A percentile compares a stretch with the other conserved stretches of the same genome.
phyloP scores from a whole-genome alignment of 2,888 invertebrate species.

The Oscheius onirici region DNA sequence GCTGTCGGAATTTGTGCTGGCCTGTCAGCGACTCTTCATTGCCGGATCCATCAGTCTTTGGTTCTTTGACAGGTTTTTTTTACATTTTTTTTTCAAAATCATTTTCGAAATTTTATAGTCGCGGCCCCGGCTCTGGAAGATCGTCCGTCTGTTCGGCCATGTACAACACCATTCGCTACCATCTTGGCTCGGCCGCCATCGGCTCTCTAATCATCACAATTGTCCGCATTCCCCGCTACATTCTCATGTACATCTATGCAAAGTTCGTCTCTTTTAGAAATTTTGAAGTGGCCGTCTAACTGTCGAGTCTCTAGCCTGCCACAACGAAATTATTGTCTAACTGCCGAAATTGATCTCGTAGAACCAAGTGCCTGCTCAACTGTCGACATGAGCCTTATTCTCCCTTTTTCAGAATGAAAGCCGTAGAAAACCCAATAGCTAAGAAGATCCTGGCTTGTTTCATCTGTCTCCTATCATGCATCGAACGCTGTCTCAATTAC shows the following conservation, averaged over 20 bases:
- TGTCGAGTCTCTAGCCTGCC: too few relatives aligned
- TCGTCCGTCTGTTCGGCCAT: constrained; percentile 22
- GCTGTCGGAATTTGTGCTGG: constrained; percentile 92
- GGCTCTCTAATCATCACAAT: constrained; percentile 73
- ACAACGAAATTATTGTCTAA: too few relatives aligned
- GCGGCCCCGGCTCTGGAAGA: neutral
- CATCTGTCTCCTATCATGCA: constrained; percentile 87
- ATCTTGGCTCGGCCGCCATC: constrained; percentile 73
- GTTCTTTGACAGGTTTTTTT: constrained; percentile 84
- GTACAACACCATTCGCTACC: constrained; percentile 68
- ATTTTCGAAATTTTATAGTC: neutral
- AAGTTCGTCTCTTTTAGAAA: constrained; percentile 71
- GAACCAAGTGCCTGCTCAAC: too few relatives aligned
- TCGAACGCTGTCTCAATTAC: constrained; percentile 90
- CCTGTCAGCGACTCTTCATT: constrained; percentile 91
- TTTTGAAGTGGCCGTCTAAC: neutral
- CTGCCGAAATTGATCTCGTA: too few relatives aligned
- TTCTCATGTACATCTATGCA: constrained; percentile 72
- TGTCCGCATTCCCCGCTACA: constrained; percentile 73
- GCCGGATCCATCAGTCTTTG: constrained; percentile 91
- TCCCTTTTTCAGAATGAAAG: constrained; percentile 69
- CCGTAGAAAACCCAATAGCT: constrained; percentile 70
- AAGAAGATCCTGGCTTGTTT: constrained; percentile 79
- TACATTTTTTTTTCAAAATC: neutral
- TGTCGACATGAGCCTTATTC: too few relatives aligned